Conservation (phyloP, 2,797 vertebrate species). For the Nyctibius grandis region DNA sequence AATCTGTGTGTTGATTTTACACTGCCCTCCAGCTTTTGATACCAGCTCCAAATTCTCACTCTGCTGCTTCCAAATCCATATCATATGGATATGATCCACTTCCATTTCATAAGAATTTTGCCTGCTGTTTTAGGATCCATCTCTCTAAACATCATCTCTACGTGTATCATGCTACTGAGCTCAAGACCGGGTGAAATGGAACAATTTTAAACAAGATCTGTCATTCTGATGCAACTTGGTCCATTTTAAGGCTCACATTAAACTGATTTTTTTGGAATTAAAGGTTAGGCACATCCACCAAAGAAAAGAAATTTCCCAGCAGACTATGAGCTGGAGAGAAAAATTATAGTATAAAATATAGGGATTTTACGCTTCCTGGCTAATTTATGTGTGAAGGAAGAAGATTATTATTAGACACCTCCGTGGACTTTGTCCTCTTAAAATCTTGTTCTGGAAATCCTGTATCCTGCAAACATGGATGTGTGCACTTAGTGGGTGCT, state of each 20-base stretch:
- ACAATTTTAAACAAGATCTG: not conserved
- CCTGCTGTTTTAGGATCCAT: not conserved
- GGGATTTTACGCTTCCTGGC: not conserved
- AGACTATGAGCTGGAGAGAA: not conserved
- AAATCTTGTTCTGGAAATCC: not conserved
- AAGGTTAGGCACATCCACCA: not conserved
- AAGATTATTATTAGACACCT: not conserved
- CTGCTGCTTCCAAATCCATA: not conserved
- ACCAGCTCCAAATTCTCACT: not conserved
- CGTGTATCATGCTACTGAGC: not conserved
- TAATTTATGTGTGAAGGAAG: not conserved
- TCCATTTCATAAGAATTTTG: not conserved
- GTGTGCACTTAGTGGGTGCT: not conserved
- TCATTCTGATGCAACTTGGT: not conserved
- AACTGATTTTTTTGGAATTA: not conserved
- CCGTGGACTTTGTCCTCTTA: not conserved
- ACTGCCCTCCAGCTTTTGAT: not conserved
- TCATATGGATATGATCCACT: not conserved
- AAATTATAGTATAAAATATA: not conserved
- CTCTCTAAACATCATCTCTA: not conserved
- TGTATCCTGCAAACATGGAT: not conserved
- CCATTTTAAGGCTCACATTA: not conserved
- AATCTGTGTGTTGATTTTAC: not conserved
- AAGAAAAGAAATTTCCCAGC: not conserved
- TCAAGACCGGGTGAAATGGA: not conserved